Base-by-base conservation (phyloP, 1,140 invertebrate genomes). In the Ephestia elutella region DNA sequence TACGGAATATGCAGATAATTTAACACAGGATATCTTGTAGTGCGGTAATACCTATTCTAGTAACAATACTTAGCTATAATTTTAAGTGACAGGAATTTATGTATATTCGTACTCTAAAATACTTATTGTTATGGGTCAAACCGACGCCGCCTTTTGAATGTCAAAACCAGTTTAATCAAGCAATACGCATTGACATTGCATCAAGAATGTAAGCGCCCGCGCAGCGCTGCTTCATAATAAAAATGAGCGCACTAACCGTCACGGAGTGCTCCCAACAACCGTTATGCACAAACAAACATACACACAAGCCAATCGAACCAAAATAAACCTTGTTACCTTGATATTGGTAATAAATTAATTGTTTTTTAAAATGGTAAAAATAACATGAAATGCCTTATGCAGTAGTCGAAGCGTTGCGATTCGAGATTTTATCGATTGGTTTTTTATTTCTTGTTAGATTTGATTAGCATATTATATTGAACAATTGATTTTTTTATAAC, bases 161-260 rank as follows among this genome's bases (percentile, higher is more conserved):
- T 44, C 38, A 44, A 44, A 35, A 44, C 38, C 38, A 44, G 38
- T 44, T 44, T 44, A 44, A 44, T 44, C 13, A 44, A 44, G 38
- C n/a, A 44, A 44, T 44, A 44, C 13, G n/a, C 38, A 44, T 44
- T 44, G 38, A n/a, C 38, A 44, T n/a, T 44, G 38, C 38, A 44
- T n/a, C 38, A 44, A 44, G 38, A 44, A 44, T 44, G 38, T 8
- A 44, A 4, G 38, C 38, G 38, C 38, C 38, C 38, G 38, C 38
- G 38, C 32, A 38, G 2, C 5, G 32, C 32, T 4, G 38, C n/a
- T 35, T 44, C 38, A 2, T 44, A 15, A 15, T 15, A 2, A 44
- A 44, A 44, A 44, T 44, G 38, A 44, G 38, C 38, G 38, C 38
- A 44, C 38, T 2, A 44, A 44, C 38, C 38, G 38, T 44, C 38